Evolutionary conservation across 2,888 invertebrate genomes (phyloP), one percentile per base, ranked within the genome.

Genomic region (Gastrophysa polygoni): DNA sequence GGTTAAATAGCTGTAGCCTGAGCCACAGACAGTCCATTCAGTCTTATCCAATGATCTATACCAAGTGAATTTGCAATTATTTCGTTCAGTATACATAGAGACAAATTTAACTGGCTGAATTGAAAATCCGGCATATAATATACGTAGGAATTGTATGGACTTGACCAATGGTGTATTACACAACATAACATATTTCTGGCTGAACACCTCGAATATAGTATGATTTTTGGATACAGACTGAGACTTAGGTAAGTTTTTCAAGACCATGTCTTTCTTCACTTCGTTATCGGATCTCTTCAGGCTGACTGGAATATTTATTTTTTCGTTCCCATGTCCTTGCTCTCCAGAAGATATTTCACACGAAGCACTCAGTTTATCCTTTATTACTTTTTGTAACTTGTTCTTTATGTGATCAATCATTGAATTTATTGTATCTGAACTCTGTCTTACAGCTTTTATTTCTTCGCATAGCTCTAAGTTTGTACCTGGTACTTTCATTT

Each of bases 131-230:
- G 87, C 88, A 80, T 94, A 83, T 16, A 93, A 87, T 62, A 85
- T 85, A 32, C 84, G 83, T 0, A 95, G 92, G 32, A 96, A 81
- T 44, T 81, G 80, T 1, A 95, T 70, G 59, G 79, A 83, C 3
- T 82, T 77, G 10, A 95, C 83, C 84, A 87, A 88, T 0, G 96
- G 96, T 17, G 88, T 83, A 82, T 96, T 95, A 1, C 90, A 82
- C 14, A 87, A 82, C 10, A 93, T 82, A 29, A 83, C 78, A 80
- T 87, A 93, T 4, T 82, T 78, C 1, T 82, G 78, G 24, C 88
- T 87, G 29, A 85, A 81, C 54, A 81, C 61, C 29, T 59, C 8
- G 11, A 62, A 28, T 47, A 44, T 52, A 24, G 57, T 28, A 46
- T 14, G 14, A 17, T 50, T 24, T 1, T 44, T 24, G 8, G 16